A percentile compares a stretch with the other conserved stretches of the same genome.
phyloP scores from a whole-genome alignment of 2,888 invertebrate genomes.

The Drosophila vallismaia region DNA sequence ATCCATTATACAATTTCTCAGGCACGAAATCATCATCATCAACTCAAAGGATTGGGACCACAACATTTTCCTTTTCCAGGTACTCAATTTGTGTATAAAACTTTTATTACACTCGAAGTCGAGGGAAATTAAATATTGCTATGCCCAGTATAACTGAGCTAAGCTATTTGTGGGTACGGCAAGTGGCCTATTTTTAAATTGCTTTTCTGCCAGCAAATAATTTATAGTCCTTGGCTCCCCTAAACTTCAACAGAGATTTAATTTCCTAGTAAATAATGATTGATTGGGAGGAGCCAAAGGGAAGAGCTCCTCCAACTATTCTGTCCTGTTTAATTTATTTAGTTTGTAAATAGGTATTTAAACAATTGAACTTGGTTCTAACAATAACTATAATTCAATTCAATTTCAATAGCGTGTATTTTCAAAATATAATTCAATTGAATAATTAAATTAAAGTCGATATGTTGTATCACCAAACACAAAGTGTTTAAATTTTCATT shows the following conservation, averaged over 20 bases:
- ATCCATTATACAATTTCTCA: conserved; percentile 38
- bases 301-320: conserved; percentile 2
- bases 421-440: neutral
- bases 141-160: conserved; percentile 3
- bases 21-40: conserved; percentile 53
- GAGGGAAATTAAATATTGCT: conserved; percentile 21
- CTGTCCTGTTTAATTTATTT: neutral
- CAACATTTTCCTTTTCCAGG: conserved; percentile 40
- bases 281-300: conserved; percentile 6
- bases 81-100: conserved; percentile 51
- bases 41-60: conserved; percentile 52
- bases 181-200: conserved; percentile 42
- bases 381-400: neutral
- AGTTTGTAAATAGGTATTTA: neutral
- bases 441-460: neutral
- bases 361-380: neutral
- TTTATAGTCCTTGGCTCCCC: conserved; percentile 4
- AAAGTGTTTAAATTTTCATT: neutral
- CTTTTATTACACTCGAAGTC: conserved; percentile 32
- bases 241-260: conserved; percentile 14
- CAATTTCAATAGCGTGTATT: neutral
- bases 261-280: conserved; percentile 21
- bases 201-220: conserved; percentile 11
- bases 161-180: conserved; percentile 1
- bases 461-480: too few relatives aligned